Evolutionary conservation across 2,797 vertebrate species (phyloP), one percentile per base, ranked within the genome.

Genomic region (Gallirallus australis): DNA sequence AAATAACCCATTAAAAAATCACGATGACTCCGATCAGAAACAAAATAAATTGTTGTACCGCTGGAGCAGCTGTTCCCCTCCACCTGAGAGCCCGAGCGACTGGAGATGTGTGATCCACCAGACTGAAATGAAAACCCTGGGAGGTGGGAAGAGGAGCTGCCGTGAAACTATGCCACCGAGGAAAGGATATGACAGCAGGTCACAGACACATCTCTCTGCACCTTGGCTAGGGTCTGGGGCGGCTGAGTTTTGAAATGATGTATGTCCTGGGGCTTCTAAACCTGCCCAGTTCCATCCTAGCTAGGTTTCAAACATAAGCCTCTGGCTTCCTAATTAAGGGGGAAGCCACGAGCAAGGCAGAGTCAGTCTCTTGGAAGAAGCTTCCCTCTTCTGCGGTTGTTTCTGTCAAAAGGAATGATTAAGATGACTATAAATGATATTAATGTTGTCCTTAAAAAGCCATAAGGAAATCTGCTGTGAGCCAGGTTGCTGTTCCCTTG

Each of bases 401-500:
- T 95, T 82, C 78, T 94, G 83, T 92, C 92, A 80, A 85, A 82
- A 31, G 50, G 61, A 68, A 87, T 91, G 35, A 93, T 92, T 70
- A 77, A 64, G 60, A 56, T 45, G 45, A 66, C 71, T 84, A 47
- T 73, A 95, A 95, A 82, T 80, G 6, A 84, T 94, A 92, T 77
- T 84, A 93, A 84, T 73, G 75, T 70, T 93, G 66, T 89, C 84
- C 86, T 95, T 86, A 80, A 94, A 90, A 96, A 93, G 53, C 73
- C 90, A 68, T 79, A 92, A 85, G 86, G 56, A 93, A 92, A 90
- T 93, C 73, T 94, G 90, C 52, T 92, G 35, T 52, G 39, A 89
- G 71, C 35, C 63, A 86, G 60, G 33, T 40, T 89, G 63, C 66
- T 73, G 15, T 82, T 95, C 47, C 66, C 63, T 31, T 82, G 70